Conservation (phyloP, 2,888 invertebrate genomes). For the Drosophila crucigera region DNA sequence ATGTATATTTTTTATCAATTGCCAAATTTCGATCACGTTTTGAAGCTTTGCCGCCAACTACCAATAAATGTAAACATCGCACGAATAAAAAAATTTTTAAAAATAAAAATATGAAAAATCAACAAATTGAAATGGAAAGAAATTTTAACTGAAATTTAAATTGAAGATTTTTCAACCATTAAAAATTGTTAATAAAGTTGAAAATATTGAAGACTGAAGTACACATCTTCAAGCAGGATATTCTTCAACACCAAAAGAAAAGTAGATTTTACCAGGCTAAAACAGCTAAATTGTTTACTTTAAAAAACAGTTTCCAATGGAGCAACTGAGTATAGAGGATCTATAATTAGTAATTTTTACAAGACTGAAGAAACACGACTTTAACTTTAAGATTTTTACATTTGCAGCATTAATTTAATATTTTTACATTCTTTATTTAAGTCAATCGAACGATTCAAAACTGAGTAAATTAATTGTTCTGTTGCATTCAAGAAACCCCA, state of each 20-base stretch:
- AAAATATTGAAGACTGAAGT: neutral
- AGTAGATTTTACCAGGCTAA: no score
- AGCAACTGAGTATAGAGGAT: no score
- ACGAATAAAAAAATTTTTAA: neutral
- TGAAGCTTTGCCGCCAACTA: neutral
- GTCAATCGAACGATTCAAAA: neutral
- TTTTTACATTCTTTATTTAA: neutral
- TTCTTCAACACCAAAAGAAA: neutral
- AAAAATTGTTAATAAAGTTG: no score
- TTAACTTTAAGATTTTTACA: neutral
- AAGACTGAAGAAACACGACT: fast-evolving
- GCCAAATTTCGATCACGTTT: neutral
- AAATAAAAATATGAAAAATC: neutral
- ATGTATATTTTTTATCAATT: neutral
- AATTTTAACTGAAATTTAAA: neutral
- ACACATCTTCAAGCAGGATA: neutral
- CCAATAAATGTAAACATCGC: fast-evolving
- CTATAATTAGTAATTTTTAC: no score
- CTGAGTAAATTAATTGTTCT: neutral
- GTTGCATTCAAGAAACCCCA: fast-evolving
- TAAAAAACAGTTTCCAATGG: no score
- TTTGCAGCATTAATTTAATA: neutral
- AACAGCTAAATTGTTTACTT: neutral
- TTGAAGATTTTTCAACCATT: neutral
- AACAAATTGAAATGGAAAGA: neutral